Evolutionary conservation across 2,888 invertebrate genomes (phyloP).

Genomic region (Villa cingulata): DNA sequence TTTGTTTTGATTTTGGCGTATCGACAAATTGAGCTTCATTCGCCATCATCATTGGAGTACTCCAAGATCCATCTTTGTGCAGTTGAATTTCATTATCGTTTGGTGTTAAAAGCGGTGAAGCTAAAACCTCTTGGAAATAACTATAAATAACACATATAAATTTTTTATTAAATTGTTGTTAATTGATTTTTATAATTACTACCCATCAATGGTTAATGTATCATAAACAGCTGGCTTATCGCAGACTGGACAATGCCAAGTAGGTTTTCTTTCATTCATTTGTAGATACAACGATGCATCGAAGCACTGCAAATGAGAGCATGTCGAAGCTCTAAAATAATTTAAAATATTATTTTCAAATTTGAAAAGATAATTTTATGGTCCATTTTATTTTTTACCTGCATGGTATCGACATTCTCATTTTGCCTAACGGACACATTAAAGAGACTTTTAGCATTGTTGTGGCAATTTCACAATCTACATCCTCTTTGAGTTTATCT

Average conservation of each 20-base stretch:
- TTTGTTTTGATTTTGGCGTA: conserved; percentile 38
- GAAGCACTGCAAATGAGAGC: conserved; percentile 94
- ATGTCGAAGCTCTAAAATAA: conserved; percentile 54
- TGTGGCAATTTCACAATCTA: conserved; percentile 91
- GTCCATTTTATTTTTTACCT: conserved; percentile 34
- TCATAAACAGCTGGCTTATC: conserved; percentile 84
- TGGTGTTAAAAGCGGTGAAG: conserved; percentile 49
- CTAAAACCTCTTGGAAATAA: conserved; percentile 73
- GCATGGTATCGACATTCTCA: conserved; percentile 81
- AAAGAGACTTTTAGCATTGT: conserved; percentile 87
- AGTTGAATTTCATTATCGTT: conserved; percentile 73
- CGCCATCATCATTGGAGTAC: conserved; percentile 52
- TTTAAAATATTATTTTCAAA: background rate
- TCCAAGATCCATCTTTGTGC: conserved; percentile 75
- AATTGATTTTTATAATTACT: too few species aligned
- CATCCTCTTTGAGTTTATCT: conserved; percentile 81
- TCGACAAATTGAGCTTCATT: conserved; percentile 44
- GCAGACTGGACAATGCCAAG: conserved; percentile 98
- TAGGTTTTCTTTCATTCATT: conserved; percentile 98
- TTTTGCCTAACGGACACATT: conserved; percentile 86
- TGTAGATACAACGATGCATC: conserved; percentile 88
- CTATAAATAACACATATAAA: too few species aligned
- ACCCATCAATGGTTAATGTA: conserved; percentile 89
- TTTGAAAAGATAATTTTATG: too few species aligned
- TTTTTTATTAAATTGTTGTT: too few species aligned